Conservation (phyloP, 2,113 vertebrate genomes). For the Craseonycteris thonglongyai region DNA sequence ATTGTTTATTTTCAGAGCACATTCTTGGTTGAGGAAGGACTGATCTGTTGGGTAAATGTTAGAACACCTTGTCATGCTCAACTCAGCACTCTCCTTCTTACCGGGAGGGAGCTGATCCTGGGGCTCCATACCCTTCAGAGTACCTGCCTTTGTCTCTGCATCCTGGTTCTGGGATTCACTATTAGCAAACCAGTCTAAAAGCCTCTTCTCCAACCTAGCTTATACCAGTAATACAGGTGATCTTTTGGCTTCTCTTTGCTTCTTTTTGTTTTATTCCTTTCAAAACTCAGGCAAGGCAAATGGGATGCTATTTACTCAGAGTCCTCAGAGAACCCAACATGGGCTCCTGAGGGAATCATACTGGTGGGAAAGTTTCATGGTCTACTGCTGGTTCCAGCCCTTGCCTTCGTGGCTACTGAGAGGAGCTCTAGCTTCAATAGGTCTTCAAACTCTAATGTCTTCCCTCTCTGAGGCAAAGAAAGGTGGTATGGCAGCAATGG, state of each 20-base stretch:
- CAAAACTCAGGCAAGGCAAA: background rate
- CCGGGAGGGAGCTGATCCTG: background rate
- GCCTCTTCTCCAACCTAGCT: background rate
- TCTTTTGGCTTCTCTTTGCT: background rate
- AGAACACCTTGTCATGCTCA: background rate
- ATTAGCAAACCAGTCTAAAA: background rate
- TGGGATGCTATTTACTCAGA: background rate
- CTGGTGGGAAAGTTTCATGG: background rate
- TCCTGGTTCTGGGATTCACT: background rate
- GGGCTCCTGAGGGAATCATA: background rate
- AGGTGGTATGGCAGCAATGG: background rate
- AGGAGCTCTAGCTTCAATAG: background rate
- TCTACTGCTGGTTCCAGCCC: no score
- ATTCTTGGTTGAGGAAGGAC: background rate
- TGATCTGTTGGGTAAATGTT: background rate
- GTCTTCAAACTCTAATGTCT: background rate
- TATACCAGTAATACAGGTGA: background rate
- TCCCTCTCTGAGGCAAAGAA: background rate
- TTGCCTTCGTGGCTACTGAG: background rate
- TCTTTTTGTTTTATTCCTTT: background rate
- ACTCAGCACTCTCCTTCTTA: background rate
- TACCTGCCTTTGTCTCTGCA: background rate
- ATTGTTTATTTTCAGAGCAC: background rate
- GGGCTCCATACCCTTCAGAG: background rate
- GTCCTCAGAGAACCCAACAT: background rate